phyloP scores from a whole-genome alignment of 2,888 invertebrate species.

The Catocala nupta region DNA sequence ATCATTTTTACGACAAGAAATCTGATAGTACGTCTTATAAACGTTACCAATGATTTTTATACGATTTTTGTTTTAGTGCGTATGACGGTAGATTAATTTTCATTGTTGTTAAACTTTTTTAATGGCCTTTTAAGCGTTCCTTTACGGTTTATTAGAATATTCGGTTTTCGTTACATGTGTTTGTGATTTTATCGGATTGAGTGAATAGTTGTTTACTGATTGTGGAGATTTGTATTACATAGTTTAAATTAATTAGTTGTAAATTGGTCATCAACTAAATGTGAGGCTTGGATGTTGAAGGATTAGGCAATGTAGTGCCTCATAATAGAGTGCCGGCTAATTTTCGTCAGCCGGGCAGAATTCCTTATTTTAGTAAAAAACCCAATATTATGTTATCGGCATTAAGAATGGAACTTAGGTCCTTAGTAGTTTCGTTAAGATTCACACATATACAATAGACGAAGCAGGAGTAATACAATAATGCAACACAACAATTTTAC shows the following conservation, averaged over 20 bases:
- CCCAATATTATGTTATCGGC: no score
- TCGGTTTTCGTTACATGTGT: slow-evolving; percentile 14
- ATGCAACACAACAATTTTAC: no score
- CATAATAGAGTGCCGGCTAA: no score
- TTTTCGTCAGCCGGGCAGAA: no score
- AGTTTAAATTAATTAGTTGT: not conserved
- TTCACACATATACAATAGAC: no score
- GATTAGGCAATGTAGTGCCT: no score
- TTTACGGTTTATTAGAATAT: slow-evolving; percentile 31
- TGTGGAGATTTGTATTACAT: not conserved
- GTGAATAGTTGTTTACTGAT: slow-evolving; percentile 9
- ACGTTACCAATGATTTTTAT: slow-evolving; percentile 69
- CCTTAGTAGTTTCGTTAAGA: no score
- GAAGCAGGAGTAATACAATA: no score
- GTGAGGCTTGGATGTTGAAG: no score
- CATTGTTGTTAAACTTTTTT: slow-evolving; percentile 62
- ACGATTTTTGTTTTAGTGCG: slow-evolving; percentile 52
- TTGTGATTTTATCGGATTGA: slow-evolving; percentile 13
- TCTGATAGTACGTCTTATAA: slow-evolving; percentile 80
- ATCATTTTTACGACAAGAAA: slow-evolving; percentile 78
- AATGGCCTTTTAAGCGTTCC: slow-evolving; percentile 47
- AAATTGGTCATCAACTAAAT: no score
- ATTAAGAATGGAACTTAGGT: no score
- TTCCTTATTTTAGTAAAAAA: no score
- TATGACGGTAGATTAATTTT: slow-evolving; percentile 71